Evolutionary conservation across 2,797 vertebrate genomes (phyloP).

Genomic region (Argya squamiceps): DNA sequence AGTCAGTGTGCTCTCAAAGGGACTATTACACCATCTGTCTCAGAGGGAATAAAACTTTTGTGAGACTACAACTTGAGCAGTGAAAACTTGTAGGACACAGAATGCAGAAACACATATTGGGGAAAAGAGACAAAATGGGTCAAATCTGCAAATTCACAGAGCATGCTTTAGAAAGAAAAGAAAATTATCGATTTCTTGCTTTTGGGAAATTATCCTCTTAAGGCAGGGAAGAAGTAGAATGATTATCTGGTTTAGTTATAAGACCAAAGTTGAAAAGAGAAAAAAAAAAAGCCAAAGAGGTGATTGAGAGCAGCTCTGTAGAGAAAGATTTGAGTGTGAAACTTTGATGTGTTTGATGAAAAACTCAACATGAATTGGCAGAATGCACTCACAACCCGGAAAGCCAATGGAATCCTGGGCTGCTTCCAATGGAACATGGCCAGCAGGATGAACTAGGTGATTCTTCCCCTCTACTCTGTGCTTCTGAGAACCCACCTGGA

Average conservation of each 20-base stretch:
- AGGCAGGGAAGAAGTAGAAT: not conserved
- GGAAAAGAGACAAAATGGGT: not conserved
- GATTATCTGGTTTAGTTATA: not conserved
- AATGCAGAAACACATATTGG: not conserved
- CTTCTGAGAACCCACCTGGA: not conserved
- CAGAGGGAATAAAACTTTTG: not conserved
- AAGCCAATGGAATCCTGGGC: not conserved
- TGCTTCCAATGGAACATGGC: rapidly evolving
- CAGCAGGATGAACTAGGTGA: not conserved
- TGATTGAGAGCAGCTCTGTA: not conserved
- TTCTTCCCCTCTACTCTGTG: rapidly evolving
- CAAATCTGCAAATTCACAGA: not conserved
- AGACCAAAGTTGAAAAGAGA: not conserved
- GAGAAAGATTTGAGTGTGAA: not conserved
- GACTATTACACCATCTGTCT: not conserved
- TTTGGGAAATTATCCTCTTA: not conserved
- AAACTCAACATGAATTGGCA: not conserved
- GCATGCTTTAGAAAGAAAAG: not conserved
- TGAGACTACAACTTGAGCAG: not conserved
- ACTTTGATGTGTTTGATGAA: not conserved
- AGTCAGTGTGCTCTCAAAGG: not conserved
- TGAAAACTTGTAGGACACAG: not conserved
- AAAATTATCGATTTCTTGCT: not conserved
- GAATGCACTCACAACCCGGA: not conserved
- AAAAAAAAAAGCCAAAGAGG: not conserved